phyloP scores from a whole-genome alignment of 2,113 vertebrate species.

The Carassius carassius region DNA sequence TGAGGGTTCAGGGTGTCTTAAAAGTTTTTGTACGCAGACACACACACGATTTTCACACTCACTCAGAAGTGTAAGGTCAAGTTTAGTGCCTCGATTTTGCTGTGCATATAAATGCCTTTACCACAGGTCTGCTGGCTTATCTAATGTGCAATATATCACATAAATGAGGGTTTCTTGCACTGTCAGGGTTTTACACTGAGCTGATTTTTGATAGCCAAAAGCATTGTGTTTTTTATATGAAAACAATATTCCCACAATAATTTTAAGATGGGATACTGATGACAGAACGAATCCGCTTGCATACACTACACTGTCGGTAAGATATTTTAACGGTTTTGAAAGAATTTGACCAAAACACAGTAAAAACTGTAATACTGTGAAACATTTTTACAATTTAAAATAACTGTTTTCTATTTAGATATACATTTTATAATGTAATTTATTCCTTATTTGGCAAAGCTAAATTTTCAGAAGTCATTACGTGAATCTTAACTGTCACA shows the following conservation, averaged over 20 bases:
- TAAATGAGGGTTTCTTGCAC: not conserved
- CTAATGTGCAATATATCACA: not conserved
- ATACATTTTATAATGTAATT: not conserved
- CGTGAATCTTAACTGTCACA: not conserved
- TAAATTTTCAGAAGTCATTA: not conserved
- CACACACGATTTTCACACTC: constrained; percentile 9
- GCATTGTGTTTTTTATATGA: not conserved
- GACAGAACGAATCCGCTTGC: not conserved
- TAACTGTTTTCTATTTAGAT: not conserved
- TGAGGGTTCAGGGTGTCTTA: constrained; percentile 42
- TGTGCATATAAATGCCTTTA: not conserved
- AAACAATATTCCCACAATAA: not conserved
- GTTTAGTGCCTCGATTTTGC: not conserved
- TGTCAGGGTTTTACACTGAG: not conserved
- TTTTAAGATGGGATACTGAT: not conserved
- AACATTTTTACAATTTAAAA: not conserved
- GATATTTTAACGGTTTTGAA: not conserved
- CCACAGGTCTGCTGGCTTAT: not conserved
- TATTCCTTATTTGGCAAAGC: not conserved
- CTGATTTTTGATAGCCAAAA: not conserved
- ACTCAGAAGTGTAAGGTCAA: constrained; percentile 11
- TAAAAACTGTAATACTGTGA: not conserved
- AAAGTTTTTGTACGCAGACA: not conserved
- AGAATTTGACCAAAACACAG: not conserved
- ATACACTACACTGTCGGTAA: not conserved